Evolutionary conservation across 2,888 invertebrate genomes (phyloP), one percentile per base, ranked within the genome.

Genomic region (Dicranocentrus wangi): DNA sequence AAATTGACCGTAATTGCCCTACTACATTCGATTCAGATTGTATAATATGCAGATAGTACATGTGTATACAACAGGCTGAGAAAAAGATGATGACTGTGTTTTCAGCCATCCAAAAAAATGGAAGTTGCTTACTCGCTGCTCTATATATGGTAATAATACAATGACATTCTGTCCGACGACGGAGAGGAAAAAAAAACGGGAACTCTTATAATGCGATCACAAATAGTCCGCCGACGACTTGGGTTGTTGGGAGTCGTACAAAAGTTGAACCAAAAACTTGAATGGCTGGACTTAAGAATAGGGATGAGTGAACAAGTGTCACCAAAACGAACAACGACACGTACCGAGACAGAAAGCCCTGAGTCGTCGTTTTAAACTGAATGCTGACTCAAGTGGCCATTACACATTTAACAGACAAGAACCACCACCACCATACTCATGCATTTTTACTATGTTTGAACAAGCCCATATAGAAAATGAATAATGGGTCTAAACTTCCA

Each of bases 401-500:
- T n/a, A n/a, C n/a, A n/a, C n/a, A n/a, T n/a, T n/a, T n/a, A n/a
- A n/a, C n/a, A n/a, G n/a, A n/a, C n/a, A n/a, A n/a, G n/a, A n/a
- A n/a, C n/a, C n/a, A n/a, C n/a, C n/a, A n/a, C n/a, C n/a, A n/a
- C n/a, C n/a, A n/a, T n/a, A n/a, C n/a, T n/a, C n/a, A n/a, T n/a
- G n/a, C n/a, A n/a, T n/a, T n/a, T n/a, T n/a, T n/a, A n/a, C n/a
- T n/a, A n/a, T n/a, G n/a, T n/a, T n/a, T n/a, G n/a, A n/a, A n/a
- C n/a, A n/a, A 66, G 1, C 32, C 17, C 19, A 51, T 61, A 28
- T 47, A 5, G 23, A 23, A 15, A 21, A 69, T 70, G 58, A 70
- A 58, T 58, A 70, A 70, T n/a, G 70, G 42, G 23, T 27, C 21
- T 27, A 58, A 70, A 58, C 70, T 70, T 70, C 70, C 70, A 70